Percentiles rank a stretch among this genome's conserved stretches.
Conservation (phyloP, 2,113 vertebrate species). For the Isichthys henryi region DNA sequence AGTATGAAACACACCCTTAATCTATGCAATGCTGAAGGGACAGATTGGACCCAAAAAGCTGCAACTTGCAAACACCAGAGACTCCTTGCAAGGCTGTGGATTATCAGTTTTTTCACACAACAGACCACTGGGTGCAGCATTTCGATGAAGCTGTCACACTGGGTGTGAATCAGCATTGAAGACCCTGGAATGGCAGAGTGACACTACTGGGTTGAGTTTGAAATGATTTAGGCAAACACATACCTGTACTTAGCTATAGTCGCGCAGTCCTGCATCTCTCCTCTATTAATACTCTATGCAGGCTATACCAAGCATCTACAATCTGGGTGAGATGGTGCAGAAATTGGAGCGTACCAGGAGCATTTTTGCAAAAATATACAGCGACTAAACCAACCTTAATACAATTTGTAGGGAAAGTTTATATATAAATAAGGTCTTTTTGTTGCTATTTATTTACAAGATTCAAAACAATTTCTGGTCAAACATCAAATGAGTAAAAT, state of each 20-base stretch:
- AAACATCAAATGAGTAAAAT: slow-evolving; percentile 18
- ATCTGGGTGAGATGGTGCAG: background rate
- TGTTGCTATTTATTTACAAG: background rate
- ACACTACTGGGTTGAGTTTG: background rate
- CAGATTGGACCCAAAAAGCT: background rate
- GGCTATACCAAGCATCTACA: background rate
- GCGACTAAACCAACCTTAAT: background rate
- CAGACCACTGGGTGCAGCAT: background rate
- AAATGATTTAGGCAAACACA: background rate
- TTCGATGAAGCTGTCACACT: background rate
- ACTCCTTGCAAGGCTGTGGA: background rate
- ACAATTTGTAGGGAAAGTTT: background rate
- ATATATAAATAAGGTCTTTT: background rate
- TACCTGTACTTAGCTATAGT: background rate
- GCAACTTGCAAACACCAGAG: background rate
- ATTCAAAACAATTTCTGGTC: slow-evolving; percentile 12
- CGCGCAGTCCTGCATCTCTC: background rate
- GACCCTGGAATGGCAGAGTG: background rate
- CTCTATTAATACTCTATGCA: background rate
- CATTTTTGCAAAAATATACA: background rate
- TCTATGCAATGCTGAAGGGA: background rate
- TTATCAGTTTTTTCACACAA: background rate
- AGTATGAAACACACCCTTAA: background rate
- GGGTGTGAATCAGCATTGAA: background rate
- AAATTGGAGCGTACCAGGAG: no score